phyloP scores from a whole-genome alignment of 1,140 invertebrate species.

The Drosophila prosaltans region DNA sequence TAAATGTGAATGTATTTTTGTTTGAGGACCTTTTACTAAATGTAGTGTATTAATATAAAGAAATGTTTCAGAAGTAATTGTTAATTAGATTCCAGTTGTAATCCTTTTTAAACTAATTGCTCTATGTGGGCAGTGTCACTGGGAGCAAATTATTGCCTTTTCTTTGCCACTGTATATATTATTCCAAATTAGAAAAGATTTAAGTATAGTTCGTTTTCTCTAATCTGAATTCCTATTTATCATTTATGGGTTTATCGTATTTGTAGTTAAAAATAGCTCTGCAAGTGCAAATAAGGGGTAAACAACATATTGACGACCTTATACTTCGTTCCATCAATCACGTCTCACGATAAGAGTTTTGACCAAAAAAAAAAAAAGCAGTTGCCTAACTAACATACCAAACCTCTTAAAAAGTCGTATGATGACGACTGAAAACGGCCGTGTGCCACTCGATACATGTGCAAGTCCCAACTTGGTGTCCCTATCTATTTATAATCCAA shows the following conservation, averaged over 20 bases:
- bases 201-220: background rate
- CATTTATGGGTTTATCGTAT: no score
- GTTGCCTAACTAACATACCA: background rate
- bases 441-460: slow-evolving; percentile 9
- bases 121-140: background rate
- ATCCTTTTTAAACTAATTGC: background rate
- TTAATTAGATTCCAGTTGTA: background rate
- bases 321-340: slow-evolving; percentile 1
- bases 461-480: slow-evolving; percentile 10
- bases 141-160: no score
- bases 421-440: slow-evolving; percentile 1
- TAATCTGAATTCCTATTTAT: background rate
- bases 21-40: background rate
- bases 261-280: background rate
- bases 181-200: no score
- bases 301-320: background rate
- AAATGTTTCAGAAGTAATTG: background rate
- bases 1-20: background rate
- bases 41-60: background rate
- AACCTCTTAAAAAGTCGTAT: background rate
- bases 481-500: slow-evolving; percentile 1
- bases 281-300: background rate
- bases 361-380: background rate
- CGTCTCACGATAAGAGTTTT: background rate
- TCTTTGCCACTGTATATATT: no score